These are phyloP conservation scores for Lerista edwardsae DNA, from an alignment of 2,797 vertebrate species.

Conservation along the genomic window DNA sequence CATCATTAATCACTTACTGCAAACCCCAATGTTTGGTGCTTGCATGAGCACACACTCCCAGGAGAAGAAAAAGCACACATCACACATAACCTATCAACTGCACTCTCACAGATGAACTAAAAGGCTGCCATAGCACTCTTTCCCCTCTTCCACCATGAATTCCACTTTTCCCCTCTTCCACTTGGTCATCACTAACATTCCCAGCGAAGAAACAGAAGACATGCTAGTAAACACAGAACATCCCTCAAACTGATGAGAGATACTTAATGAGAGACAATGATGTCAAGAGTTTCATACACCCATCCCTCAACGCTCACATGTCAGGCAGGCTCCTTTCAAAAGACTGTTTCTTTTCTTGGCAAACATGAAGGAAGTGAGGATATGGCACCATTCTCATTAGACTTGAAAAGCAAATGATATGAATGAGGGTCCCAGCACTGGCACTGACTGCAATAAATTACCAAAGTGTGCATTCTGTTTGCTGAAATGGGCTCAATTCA, in stretches of 20 bases:
- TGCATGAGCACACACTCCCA: too few species aligned
- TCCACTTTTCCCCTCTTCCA: background rate
- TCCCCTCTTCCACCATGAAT: background rate
- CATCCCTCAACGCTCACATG: background rate
- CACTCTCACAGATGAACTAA: background rate
- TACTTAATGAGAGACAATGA: conserved; percentile 62
- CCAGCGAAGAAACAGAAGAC: background rate
- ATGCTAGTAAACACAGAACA: conserved; percentile 51
- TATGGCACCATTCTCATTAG: conserved; percentile 74
- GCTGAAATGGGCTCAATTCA: conserved; percentile 81
- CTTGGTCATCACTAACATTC: background rate
- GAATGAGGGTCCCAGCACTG: conserved; percentile 62
- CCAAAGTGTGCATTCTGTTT: conserved; percentile 76
- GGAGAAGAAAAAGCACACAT: background rate
- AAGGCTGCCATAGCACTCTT: background rate
- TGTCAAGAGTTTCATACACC: conserved; percentile 28
- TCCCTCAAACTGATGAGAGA: conserved; percentile 67
- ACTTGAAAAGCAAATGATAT: conserved; percentile 77
- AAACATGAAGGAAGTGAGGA: conserved; percentile 39
- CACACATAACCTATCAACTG: too few species aligned
- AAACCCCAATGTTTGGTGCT: background rate
- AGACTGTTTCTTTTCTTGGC: conserved; percentile 46
- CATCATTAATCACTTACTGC: background rate
- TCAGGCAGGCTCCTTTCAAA: conserved; percentile 54
- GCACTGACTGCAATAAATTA: conserved; percentile 78